Conservation (phyloP, 2,888 invertebrate genomes). For the Drosophila pegasa region DNA sequence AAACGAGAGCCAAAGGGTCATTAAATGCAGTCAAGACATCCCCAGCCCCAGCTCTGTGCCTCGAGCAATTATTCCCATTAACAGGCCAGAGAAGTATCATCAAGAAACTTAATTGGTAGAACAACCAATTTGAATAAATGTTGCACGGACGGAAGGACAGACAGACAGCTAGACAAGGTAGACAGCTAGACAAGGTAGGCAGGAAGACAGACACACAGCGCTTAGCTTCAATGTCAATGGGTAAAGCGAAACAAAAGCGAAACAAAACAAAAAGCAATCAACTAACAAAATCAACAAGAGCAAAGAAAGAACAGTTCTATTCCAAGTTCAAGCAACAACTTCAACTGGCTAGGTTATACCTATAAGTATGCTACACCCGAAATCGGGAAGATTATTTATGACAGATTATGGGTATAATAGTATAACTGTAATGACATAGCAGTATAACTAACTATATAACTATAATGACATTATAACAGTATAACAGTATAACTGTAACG, state of each 20-base stretch:
- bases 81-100: background rate
- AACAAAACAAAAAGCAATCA: constrained; percentile 5
- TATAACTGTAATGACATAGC: too few species aligned
- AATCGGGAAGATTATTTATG: background rate
- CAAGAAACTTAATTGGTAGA: constrained; percentile 13
- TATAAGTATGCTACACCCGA: background rate
- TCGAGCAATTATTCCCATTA: constrained; percentile 8
- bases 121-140: constrained; percentile 23
- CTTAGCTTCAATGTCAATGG: constrained; percentile 12
- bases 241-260: background rate
- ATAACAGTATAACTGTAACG: too few species aligned
- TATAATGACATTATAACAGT: too few species aligned
- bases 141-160: background rate
- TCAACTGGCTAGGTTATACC: background rate
- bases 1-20: constrained; percentile 9
- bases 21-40: constrained; percentile 17
- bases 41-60: constrained; percentile 2
- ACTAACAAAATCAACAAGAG: constrained; percentile 5
- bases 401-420: background rate
- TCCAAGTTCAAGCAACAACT: background rate
- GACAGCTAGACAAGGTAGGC: background rate
- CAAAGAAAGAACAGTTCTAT: background rate
- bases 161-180: too few species aligned
- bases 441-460: too few species aligned
- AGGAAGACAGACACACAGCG: background rate